Conservation (phyloP, 2,113 vertebrate species). For the Bufo gargarizans region DNA sequence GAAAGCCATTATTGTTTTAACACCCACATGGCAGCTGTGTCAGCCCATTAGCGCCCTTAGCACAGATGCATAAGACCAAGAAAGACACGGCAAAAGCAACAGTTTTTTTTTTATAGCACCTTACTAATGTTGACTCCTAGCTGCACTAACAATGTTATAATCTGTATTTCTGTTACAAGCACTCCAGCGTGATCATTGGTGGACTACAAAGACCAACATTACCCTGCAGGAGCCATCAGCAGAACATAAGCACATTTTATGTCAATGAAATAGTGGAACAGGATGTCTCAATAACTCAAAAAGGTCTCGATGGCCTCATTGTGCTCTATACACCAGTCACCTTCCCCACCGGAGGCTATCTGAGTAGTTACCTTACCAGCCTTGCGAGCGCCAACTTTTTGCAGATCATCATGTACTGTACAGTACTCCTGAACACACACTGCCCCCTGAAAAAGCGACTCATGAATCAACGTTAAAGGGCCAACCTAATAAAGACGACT, state of each 20-base stretch:
- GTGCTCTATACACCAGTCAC: too few species aligned
- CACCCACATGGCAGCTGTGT: slow-evolving; percentile 45
- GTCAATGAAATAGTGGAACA: background rate
- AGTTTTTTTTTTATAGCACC: background rate
- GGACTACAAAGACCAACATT: background rate
- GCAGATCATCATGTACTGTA: too few species aligned
- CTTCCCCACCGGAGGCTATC: too few species aligned
- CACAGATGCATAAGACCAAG: slow-evolving; percentile 19
- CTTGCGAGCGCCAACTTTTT: too few species aligned
- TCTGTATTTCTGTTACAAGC: background rate
- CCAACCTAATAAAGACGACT: too few species aligned
- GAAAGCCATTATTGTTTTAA: slow-evolving; percentile 36
- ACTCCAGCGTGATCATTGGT: background rate
- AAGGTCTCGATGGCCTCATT: too few species aligned
- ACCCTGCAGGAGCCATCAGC: background rate
- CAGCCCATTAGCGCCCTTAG: slow-evolving; percentile 43
- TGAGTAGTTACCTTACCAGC: too few species aligned
- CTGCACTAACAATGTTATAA: background rate
- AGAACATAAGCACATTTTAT: background rate
- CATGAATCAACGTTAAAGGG: too few species aligned
- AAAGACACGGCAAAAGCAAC: background rate
- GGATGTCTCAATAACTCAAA: too few species aligned
- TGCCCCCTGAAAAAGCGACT: too few species aligned
- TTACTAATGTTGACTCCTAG: background rate
- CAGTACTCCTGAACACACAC: too few species aligned